Conservation (phyloP, 2,888 invertebrate species). For the Empis stercorea region DNA sequence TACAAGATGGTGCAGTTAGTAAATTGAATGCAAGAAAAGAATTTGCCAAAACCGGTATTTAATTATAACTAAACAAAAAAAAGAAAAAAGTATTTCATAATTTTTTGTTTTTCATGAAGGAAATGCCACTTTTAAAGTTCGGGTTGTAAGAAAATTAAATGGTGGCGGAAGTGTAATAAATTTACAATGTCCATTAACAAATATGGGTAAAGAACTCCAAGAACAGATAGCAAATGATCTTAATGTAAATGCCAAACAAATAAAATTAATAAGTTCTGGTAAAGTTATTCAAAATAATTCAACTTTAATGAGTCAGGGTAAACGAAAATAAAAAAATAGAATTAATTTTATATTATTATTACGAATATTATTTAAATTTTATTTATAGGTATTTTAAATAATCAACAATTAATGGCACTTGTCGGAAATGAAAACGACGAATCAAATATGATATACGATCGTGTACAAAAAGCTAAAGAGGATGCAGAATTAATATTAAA, state of each 20-base stretch:
- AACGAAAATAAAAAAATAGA: background rate
- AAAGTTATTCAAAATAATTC: slow-evolving; percentile 3
- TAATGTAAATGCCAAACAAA: slow-evolving; percentile 16
- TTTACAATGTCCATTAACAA: slow-evolving; percentile 43
- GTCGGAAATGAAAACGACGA: slow-evolving; percentile 33
- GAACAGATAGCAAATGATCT: slow-evolving; percentile 40
- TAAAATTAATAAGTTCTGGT: slow-evolving; percentile 1
- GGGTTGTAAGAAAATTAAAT: slow-evolving; percentile 41
- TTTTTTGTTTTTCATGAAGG: slow-evolving; percentile 33
- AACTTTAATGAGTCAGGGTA: slow-evolving; percentile 3
- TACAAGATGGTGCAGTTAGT: slow-evolving; percentile 57
- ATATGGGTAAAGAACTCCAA: slow-evolving; percentile 43
- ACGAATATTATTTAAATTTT: too few relatives aligned
- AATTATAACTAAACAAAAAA: background rate
- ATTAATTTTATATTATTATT: background rate
- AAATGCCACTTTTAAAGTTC: slow-evolving; percentile 57
- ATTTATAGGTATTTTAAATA: slow-evolving; percentile 50
- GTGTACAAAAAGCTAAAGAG: slow-evolving; percentile 42
- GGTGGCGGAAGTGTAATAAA: slow-evolving; percentile 41
- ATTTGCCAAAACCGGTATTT: slow-evolving; percentile 45
- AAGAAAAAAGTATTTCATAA: background rate
- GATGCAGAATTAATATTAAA: slow-evolving; percentile 43
- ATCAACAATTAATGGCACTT: slow-evolving; percentile 53
- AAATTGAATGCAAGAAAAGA: slow-evolving; percentile 55
- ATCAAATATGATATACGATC: slow-evolving; percentile 38